phyloP scores from a whole-genome alignment of 2,797 vertebrate genomes.

The Crenuchus spilurus region DNA sequence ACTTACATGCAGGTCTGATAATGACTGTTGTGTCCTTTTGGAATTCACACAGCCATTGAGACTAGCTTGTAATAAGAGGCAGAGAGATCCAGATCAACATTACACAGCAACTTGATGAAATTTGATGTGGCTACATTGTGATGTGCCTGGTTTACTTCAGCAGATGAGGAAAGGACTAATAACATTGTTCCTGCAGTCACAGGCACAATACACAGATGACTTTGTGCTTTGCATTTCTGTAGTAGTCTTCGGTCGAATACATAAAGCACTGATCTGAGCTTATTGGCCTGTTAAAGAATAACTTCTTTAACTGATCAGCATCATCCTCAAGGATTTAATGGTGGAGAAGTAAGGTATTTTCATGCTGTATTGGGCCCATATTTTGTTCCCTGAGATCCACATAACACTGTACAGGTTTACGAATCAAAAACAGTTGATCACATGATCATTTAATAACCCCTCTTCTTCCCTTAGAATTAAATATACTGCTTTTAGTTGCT shows the following conservation, averaged over 20 bases:
- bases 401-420: too few relatives aligned
- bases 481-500: too few relatives aligned
- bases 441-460: too few relatives aligned
- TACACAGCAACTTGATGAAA: slow-evolving; percentile 3
- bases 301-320: background rate
- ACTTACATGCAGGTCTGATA: background rate
- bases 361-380: background rate
- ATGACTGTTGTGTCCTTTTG: background rate
- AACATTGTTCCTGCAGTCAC: background rate
- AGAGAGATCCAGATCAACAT: background rate
- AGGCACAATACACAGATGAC: background rate
- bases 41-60: background rate
- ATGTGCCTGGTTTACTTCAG: slow-evolving; percentile 11
- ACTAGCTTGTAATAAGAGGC: background rate
- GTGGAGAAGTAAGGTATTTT: background rate
- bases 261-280: background rate
- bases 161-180: background rate
- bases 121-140: background rate
- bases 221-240: background rate
- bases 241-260: background rate
- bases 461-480: too few relatives aligned
- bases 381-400: too few relatives aligned
- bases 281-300: background rate
- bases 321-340: background rate
- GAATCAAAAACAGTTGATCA: too few relatives aligned